phyloP scores from a whole-genome alignment of 2,113 vertebrate genomes.

The Ciconia stormi region DNA sequence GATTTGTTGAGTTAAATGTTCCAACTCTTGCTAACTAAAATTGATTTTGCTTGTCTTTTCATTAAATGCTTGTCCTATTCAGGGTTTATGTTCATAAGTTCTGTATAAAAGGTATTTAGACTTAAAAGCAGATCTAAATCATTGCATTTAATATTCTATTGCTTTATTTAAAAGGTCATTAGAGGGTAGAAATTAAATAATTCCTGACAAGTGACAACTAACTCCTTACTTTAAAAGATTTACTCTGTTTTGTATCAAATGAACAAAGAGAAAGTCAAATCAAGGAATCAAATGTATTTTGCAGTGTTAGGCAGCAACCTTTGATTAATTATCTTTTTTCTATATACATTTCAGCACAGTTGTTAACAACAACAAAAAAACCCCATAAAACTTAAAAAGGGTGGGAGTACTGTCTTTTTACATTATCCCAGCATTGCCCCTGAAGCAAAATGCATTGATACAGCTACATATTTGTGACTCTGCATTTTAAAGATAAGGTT shows the following conservation, averaged over 20 bases:
- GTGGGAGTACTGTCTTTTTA: fast-evolving
- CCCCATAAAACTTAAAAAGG: not conserved
- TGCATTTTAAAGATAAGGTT: not conserved
- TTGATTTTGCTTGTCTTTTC: not conserved
- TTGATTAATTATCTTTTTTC: not conserved
- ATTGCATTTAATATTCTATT: not conserved
- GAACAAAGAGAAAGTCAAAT: not conserved
- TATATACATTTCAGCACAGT: not conserved
- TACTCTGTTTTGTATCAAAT: not conserved
- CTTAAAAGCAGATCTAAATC: not conserved
- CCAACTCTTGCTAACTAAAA: not conserved
- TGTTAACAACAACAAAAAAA: not conserved
- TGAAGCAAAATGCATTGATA: not conserved
- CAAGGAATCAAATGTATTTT: not conserved
- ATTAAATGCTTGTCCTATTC: not conserved
- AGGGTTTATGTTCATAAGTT: not conserved
- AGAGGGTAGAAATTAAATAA: not conserved
- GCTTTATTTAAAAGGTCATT: not conserved
- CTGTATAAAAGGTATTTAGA: not conserved
- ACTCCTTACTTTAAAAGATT: not conserved
- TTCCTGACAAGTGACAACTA: not conserved
- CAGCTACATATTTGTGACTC: not conserved
- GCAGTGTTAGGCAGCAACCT: too few relatives aligned
- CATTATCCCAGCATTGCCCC: not conserved
- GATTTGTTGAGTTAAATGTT: not conserved